Percentiles rank a stretch among this genome's conserved stretches.
These are phyloP conservation scores for Echeneis naucrates DNA, from an alignment of 2,797 vertebrate genomes.

Conservation along the genomic window DNA sequence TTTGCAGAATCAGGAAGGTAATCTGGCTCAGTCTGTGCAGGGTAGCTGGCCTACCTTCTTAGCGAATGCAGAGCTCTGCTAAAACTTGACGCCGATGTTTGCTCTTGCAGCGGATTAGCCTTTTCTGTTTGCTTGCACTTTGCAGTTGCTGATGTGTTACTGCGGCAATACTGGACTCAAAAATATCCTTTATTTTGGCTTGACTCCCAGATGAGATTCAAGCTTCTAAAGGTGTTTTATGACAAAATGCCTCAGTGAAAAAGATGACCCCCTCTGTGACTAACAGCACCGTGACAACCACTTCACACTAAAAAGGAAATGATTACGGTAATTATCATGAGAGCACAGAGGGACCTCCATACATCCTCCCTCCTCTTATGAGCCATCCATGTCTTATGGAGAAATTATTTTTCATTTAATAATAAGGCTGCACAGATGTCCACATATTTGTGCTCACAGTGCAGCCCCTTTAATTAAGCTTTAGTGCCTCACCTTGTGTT, in stretches of 20 bases:
- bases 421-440: constrained; percentile 42
- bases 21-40: constrained; percentile 61
- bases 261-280: constrained; percentile 51
- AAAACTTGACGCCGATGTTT: constrained; percentile 58
- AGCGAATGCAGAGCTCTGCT: constrained; percentile 39
- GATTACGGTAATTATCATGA: constrained; percentile 51
- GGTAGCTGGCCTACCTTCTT: constrained; percentile 62
- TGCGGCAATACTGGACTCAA: constrained; percentile 36
- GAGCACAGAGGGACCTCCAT: constrained; percentile 9
- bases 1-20: constrained; percentile 61
- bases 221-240: constrained; percentile 57
- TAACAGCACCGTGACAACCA: constrained; percentile 44
- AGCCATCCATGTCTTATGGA: constrained; percentile 7
- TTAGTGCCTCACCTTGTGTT: constrained; percentile 38
- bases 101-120: constrained; percentile 59
- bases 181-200: constrained; percentile 57
- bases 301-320: constrained; percentile 47
- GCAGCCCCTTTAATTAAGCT: constrained; percentile 27
- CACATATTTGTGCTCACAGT: constrained; percentile 21
- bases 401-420: constrained; percentile 36
- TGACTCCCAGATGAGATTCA: constrained; percentile 46
- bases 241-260: constrained; percentile 40
- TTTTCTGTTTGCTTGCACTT: constrained; percentile 64
- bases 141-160: constrained; percentile 58
- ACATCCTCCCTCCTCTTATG: constrained; percentile 12